A percentile compares a stretch with the other conserved stretches of the same genome.
Evolutionary conservation across 2,888 invertebrate species (phyloP).

Genomic region (Darwinula stevensoni): DNA sequence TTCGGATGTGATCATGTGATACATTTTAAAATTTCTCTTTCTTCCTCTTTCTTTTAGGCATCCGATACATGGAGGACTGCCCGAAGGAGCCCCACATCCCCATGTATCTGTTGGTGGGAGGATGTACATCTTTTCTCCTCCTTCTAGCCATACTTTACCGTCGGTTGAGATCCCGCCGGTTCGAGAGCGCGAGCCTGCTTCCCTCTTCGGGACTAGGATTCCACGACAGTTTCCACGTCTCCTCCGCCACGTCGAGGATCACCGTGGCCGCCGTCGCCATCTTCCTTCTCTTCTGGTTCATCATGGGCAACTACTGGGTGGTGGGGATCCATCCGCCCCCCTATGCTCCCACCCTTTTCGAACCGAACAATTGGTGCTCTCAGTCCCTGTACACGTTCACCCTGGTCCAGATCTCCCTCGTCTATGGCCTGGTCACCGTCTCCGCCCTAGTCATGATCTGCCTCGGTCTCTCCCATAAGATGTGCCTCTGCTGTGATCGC

Average conservation of each 20-base stretch:
- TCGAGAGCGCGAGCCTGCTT: constrained; percentile 15
- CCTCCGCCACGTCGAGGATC: constrained; percentile 22
- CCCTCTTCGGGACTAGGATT: constrained; percentile 11
- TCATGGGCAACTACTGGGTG: constrained; percentile 48
- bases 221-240: constrained; percentile 12
- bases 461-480: neutral
- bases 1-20: too few species aligned
- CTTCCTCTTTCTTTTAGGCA: constrained; percentile 26
- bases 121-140: constrained; percentile 36
- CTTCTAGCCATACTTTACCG: constrained; percentile 33
- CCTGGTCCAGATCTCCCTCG: constrained; percentile 34
- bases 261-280: constrained; percentile 32
- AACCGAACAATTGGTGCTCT: constrained; percentile 50
- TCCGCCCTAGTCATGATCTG: neutral
- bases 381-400: constrained; percentile 44
- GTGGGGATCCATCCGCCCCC: constrained; percentile 43
- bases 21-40: neutral
- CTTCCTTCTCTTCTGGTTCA: constrained; percentile 43
- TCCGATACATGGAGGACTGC: constrained; percentile 46
- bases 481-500: too few species aligned
- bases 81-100: constrained; percentile 44
- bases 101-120: constrained; percentile 56
- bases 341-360: constrained; percentile 34
- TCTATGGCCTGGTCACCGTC: constrained; percentile 29
- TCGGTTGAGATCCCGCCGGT: constrained; percentile 29